phyloP scores from a whole-genome alignment of 2,113 vertebrate species.

The Periophthalmodon schlosseri region DNA sequence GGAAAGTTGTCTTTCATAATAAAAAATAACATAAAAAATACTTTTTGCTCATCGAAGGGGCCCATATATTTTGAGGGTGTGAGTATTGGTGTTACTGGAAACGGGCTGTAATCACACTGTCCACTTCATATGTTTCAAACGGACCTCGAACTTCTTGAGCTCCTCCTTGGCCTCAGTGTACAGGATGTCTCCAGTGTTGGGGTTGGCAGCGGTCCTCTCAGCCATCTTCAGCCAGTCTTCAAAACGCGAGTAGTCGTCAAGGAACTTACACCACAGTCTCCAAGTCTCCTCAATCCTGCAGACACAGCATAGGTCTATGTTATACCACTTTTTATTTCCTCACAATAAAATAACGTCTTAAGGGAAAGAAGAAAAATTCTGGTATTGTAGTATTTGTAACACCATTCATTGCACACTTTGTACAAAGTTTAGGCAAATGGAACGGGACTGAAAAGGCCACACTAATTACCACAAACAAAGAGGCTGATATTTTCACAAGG shows the following conservation, averaged over 20 bases:
- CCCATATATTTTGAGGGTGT: background rate
- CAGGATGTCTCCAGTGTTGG: constrained; percentile 86
- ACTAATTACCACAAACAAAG: no score
- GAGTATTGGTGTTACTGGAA: background rate
- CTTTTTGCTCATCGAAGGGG: no score
- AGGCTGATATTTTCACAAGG: no score
- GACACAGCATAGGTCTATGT: background rate
- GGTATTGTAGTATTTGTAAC: background rate
- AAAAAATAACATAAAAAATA: background rate
- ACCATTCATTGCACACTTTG: background rate
- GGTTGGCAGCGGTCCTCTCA: constrained; percentile 83
- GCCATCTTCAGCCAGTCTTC: constrained; percentile 90
- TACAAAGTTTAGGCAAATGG: background rate
- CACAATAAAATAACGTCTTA: background rate
- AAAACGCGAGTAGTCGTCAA: constrained; percentile 89
- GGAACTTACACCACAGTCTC: constrained; percentile 92
- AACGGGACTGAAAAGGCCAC: background rate
- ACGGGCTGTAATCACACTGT: background rate
- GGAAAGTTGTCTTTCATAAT: background rate
- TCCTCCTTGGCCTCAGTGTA: constrained; percentile 91
- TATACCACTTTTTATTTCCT: no score
- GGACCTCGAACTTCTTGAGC: constrained; percentile 93
- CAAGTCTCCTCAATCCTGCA: constrained; percentile 93
- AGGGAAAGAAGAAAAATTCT: background rate
- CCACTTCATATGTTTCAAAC: constrained; percentile 2